Base-by-base conservation (phyloP, 2,888 invertebrate species). In the Diplolepis rosae region DNA sequence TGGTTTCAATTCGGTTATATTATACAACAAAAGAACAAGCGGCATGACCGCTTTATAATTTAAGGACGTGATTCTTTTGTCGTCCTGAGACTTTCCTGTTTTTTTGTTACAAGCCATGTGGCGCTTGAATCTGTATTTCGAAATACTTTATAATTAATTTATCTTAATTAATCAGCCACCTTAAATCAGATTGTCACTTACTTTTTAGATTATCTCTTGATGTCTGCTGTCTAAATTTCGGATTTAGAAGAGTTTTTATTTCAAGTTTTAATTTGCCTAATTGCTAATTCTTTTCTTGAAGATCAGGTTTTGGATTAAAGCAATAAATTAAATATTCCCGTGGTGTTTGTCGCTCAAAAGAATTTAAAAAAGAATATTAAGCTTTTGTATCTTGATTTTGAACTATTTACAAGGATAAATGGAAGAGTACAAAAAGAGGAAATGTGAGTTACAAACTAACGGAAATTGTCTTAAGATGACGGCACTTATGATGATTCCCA, bases 391-490 rank as follows among this genome's bases (percentile, higher is more conserved):
- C 35, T 61, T n/a, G 1, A 56, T 18, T 35, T 22, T 7, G n/a
- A 61, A 61, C 39, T 7, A 61, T 7, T 39, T 61, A 3, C 6
- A 27, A 61, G 61, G 61, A 61, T 24, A 61, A 56, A 39, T 52
- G 11, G 15, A 27, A 39, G 18, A 54, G 18, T 13, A 11, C 22
- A 45, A 27, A 48, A n/a, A 30, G 39, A 61, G 32, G 24, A 35
- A 61, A 45, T 18, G 56, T 22, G 30, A 35, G 11, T 72, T 68
- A 77, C 78, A 81, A 81, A 82, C 77, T 72, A 82, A 77, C 82
- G 81, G 81, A 82, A 82, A 82, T 82, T 72, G 78, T 71, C 66
- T 71, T 74, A 81, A 82, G 79, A 77, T 74, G 77, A 79, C 75
- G 79, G 82, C 81, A 82, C 79, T 79, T 80, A 80, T 35, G 68